Conservation (phyloP, 2,113 vertebrate genomes). For the Calypte anna region DNA sequence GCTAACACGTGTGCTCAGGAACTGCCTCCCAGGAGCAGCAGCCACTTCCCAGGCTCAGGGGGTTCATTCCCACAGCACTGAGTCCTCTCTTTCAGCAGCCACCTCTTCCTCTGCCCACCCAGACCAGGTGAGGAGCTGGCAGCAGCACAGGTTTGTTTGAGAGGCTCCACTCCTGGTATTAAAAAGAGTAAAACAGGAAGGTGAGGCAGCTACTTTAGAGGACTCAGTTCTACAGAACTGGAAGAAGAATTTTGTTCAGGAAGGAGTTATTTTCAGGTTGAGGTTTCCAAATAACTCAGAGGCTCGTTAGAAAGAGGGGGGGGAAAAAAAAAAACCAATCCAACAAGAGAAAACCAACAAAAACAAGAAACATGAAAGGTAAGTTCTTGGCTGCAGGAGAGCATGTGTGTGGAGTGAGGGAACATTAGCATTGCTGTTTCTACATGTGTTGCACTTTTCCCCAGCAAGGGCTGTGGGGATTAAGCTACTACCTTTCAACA, state of each 20-base stretch:
- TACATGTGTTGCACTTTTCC: not conserved
- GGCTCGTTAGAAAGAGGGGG: not conserved
- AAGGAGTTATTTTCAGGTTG: not conserved
- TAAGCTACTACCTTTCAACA: conserved; percentile 52
- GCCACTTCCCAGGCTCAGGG: not conserved
- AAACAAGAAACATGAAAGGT: not conserved
- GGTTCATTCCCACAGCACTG: not conserved
- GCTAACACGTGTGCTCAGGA: not conserved
- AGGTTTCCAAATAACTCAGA: not conserved
- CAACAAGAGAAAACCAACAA: not conserved
- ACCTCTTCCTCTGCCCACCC: not conserved
- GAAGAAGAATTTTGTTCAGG: not conserved
- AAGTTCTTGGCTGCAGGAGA: not conserved
- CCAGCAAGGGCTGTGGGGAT: not conserved
- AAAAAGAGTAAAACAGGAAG: not conserved
- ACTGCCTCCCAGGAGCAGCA: not conserved
- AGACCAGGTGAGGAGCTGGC: conserved; percentile 21
- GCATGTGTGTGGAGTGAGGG: not conserved
- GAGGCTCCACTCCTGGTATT: not conserved
- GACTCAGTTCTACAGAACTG: not conserved
- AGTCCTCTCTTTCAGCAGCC: not conserved
- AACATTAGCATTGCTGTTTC: not conserved
- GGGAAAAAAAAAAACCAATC: not conserved
- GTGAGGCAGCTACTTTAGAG: not conserved
- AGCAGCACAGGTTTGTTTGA: not conserved